phyloP scores from a whole-genome alignment of 64 coral and sea anemone genomes.

The Trachythela sp. region DNA sequence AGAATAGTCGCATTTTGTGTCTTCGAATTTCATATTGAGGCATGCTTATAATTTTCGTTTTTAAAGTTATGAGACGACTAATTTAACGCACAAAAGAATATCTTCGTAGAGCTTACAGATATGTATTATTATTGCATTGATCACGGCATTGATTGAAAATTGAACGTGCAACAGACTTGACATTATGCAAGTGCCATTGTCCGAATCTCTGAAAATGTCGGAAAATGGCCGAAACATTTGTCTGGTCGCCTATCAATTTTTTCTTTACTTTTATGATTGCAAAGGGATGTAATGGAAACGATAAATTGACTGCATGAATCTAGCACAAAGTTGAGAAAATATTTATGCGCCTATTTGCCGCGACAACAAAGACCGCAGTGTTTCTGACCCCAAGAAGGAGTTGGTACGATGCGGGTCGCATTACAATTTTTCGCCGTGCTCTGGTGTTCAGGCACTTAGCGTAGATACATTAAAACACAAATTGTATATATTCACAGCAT shows the following conservation, averaged over 20 bases:
- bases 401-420: neutral
- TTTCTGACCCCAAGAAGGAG: neutral
- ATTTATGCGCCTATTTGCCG: neutral
- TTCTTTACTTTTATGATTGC: neutral
- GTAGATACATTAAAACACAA: neutral
- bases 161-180: neutral
- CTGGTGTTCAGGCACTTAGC: neutral
- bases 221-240: neutral
- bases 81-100: neutral
- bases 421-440: neutral
- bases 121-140: too few relatives aligned
- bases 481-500: neutral
- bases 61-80: neutral
- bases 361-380: neutral
- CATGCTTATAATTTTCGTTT: neutral
- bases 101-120: neutral
- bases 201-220: neutral
- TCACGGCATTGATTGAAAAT: neutral
- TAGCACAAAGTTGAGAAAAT: too few relatives aligned
- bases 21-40: neutral
- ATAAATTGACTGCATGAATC: too few relatives aligned
- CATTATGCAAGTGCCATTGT: neutral
- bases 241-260: neutral
- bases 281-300: too few relatives aligned
- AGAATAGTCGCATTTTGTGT: neutral